Conservation (phyloP, 2,113 vertebrate species). For the Saguinus midas region DNA sequence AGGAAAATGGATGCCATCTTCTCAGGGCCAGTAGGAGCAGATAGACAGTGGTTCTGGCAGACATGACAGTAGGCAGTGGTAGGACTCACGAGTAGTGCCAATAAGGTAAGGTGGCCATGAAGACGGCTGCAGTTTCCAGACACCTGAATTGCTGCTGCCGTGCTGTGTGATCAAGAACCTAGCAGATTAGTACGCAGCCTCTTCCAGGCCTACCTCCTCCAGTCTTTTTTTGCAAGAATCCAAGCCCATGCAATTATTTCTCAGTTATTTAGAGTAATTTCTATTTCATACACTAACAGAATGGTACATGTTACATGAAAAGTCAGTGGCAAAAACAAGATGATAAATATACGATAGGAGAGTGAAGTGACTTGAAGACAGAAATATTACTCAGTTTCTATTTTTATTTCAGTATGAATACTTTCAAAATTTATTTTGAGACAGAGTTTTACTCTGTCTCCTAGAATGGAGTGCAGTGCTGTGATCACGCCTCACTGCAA, state of each 20-base stretch:
- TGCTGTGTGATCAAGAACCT: not conserved
- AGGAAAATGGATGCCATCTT: not conserved
- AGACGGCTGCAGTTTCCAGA: not conserved
- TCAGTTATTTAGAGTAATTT: not conserved
- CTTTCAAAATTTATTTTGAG: not conserved
- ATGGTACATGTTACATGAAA: not conserved
- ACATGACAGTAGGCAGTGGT: accelerated
- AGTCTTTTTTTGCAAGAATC: not conserved
- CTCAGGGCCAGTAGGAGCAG: not conserved
- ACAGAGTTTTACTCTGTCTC: no score
- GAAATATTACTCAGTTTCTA: not conserved
- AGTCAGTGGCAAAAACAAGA: not conserved
- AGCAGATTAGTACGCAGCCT: not conserved
- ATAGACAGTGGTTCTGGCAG: accelerated
- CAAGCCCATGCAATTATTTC: not conserved
- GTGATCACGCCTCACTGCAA: no score
- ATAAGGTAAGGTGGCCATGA: accelerated
- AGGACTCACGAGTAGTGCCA: not conserved
- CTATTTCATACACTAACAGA: not conserved
- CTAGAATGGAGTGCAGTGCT: no score
- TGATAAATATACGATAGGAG: not conserved
- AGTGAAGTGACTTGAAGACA: not conserved
- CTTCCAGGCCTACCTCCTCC: not conserved
- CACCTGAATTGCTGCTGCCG: not conserved
- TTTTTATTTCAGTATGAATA: not conserved